Percentiles rank a stretch among this genome's conserved stretches.
Evolutionary conservation across 2,113 vertebrate genomes (phyloP).

Genomic region (zebrafish (Danio rerio)): DNA sequence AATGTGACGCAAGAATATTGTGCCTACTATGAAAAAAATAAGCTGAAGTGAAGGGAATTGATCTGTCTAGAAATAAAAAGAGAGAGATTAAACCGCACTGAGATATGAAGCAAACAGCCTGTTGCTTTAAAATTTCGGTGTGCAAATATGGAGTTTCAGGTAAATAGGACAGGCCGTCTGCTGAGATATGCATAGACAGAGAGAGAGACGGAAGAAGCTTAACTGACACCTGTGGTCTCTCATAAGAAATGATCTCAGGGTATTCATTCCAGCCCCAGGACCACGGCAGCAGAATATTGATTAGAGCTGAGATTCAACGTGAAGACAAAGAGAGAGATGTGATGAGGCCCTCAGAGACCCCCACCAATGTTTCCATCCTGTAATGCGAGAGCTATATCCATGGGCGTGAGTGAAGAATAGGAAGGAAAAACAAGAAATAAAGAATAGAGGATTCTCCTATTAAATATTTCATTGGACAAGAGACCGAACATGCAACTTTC

Average conservation of each 20-base stretch:
- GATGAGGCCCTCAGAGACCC: constrained; percentile 35
- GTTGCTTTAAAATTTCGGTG: background rate
- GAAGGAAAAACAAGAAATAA: constrained; percentile 45
- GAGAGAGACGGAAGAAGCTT: constrained; percentile 24
- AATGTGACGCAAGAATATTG: background rate
- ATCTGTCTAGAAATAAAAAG: background rate
- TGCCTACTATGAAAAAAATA: background rate
- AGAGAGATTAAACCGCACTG: constrained; percentile 9
- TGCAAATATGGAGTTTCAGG: constrained; percentile 28
- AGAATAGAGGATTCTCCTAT: constrained; percentile 11
- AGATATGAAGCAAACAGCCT: constrained; percentile 3
- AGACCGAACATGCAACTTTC: constrained; percentile 45
- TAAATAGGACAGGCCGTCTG: constrained; percentile 17
- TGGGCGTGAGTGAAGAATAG: constrained; percentile 35
- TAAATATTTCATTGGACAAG: constrained; percentile 60
- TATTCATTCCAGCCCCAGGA: constrained; percentile 32
- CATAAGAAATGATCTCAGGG: constrained; percentile 35
- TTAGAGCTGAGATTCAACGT: constrained; percentile 46
- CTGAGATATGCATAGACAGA: constrained; percentile 20
- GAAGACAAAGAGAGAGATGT: constrained; percentile 41
- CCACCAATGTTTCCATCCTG: constrained; percentile 47
- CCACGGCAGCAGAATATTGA: constrained; percentile 42
- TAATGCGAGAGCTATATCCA: constrained; percentile 38
- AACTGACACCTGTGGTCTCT: constrained; percentile 31
- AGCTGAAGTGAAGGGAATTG: background rate